Conservation (phyloP, 2,113 vertebrate genomes). For the Chelonoidis abingdonii region DNA sequence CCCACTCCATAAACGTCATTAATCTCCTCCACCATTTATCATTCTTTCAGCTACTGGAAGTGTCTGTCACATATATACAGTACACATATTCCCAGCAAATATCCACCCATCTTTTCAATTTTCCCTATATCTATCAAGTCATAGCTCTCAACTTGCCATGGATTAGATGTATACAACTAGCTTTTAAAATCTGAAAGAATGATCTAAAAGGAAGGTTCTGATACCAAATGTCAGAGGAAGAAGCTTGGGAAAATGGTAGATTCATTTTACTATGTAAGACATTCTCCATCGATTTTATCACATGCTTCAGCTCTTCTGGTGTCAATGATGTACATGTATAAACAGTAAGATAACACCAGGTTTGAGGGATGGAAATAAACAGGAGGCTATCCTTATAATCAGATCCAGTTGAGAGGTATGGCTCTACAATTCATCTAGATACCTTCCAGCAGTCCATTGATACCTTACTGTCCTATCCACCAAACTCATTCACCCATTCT, state of each 20-base stretch:
- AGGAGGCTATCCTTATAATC: neutral
- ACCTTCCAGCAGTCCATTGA: neutral
- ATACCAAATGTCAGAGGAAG: neutral
- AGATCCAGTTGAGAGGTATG: neutral
- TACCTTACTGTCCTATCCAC: neutral
- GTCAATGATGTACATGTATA: neutral
- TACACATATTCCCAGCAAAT: rapidly evolving
- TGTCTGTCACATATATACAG: neutral
- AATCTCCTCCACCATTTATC: neutral
- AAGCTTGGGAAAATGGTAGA: neutral
- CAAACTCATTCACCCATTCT: neutral
- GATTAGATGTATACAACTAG: neutral
- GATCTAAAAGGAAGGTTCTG: neutral
- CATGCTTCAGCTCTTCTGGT: neutral
- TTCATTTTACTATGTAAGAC: neutral
- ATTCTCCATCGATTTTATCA: neutral
- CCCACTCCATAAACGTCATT: neutral
- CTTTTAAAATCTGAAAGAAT: neutral
- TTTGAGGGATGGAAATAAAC: rapidly evolving
- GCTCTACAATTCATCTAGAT: neutral
- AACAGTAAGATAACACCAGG: neutral
- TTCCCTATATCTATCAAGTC: neutral
- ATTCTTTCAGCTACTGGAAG: neutral
- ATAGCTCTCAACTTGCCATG: neutral
- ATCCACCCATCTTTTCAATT: neutral